phyloP scores from a whole-genome alignment of 1,140 invertebrate species.

The Anoplolepis gracilipes region DNA sequence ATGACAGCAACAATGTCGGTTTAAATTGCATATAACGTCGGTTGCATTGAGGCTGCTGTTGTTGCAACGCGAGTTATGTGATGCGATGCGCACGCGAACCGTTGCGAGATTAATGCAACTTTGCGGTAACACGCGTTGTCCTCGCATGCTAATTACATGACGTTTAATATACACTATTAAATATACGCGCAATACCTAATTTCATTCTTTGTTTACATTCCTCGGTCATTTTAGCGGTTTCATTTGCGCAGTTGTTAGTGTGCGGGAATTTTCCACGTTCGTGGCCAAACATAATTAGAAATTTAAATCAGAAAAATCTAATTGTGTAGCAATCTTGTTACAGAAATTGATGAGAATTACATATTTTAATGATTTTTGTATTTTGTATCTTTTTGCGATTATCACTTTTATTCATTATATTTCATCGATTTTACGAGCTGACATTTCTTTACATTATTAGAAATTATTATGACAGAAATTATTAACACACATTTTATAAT shows the following conservation, averaged over 20 bases:
- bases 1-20: constrained; percentile 2
- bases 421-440: too few species aligned
- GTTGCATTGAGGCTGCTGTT: neutral
- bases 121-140: neutral
- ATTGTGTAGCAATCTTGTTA: neutral
- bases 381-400: neutral
- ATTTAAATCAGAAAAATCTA: neutral
- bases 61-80: neutral
- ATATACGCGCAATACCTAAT: constrained; percentile 7
- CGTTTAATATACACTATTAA: constrained; percentile 23
- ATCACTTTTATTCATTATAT: neutral
- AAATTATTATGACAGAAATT: too few species aligned
- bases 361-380: neutral
- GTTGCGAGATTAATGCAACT: constrained; percentile 45
- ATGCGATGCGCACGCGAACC: neutral
- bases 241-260: neutral
- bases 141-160: constrained; percentile 18
- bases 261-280: neutral
- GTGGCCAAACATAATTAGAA: neutral
- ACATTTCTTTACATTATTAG: too few species aligned
- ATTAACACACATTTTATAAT: too few species aligned
- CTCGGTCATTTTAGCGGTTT: neutral
- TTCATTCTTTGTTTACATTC: neutral
- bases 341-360: neutral
- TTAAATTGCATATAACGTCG: neutral